These are phyloP conservation scores for Aptenodytes patagonicus DNA, from an alignment of 2,113 vertebrate genomes.

Conservation along the genomic window DNA sequence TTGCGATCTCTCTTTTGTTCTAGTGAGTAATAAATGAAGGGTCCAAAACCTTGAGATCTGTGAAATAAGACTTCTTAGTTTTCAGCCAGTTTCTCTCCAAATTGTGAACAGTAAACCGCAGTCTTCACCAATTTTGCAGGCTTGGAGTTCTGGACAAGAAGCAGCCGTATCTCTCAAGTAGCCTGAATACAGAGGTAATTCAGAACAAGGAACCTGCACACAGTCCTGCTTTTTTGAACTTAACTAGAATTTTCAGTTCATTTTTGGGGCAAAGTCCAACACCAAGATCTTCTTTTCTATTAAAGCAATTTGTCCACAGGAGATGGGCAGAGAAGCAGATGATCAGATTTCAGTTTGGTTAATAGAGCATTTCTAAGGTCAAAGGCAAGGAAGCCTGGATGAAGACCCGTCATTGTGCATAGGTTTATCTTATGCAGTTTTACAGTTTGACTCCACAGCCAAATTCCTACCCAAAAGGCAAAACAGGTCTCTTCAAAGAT, in stretches of 20 bases:
- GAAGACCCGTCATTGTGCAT: accelerated
- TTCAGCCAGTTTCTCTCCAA: not conserved
- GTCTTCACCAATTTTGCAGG: not conserved
- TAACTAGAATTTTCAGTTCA: not conserved
- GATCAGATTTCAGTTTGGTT: not conserved
- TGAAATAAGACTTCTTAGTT: not conserved
- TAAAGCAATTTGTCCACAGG: not conserved
- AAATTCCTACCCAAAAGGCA: not conserved
- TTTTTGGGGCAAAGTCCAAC: not conserved
- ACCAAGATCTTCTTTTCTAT: not conserved
- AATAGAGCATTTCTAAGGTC: not conserved
- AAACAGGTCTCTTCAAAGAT: not conserved
- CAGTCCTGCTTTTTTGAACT: not conserved
- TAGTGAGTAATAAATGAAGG: not conserved
- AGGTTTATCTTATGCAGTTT: not conserved
- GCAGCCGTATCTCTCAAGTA: not conserved
- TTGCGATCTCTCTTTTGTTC: not conserved
- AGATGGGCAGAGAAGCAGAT: not conserved
- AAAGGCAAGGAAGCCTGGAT: not conserved
- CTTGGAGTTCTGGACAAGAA: not conserved
- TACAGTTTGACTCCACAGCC: not conserved
- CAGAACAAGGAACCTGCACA: not conserved
- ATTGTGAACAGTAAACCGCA: not conserved
- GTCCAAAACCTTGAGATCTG: not conserved
- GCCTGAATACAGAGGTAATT: not conserved